Conservation (phyloP, 2,888 invertebrate species). For the Scotopteryx bipunctaria region DNA sequence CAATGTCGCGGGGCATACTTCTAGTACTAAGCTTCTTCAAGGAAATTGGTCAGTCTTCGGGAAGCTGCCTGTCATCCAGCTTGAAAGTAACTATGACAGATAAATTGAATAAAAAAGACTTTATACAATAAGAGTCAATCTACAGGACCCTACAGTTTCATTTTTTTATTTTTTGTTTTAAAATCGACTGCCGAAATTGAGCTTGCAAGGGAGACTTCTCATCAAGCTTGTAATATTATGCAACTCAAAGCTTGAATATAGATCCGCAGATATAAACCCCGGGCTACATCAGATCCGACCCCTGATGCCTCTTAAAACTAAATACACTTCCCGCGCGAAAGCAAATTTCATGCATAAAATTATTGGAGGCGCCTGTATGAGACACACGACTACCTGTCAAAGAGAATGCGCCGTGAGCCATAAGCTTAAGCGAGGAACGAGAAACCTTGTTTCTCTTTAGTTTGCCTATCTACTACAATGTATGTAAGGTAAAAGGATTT, state of each 20-base stretch:
- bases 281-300: constrained; percentile 42
- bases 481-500: no score
- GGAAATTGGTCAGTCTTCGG: no score
- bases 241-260: constrained; percentile 37
- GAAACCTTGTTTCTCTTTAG: no score
- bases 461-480: no score
- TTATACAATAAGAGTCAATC: no score
- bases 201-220: background rate
- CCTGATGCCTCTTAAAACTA: constrained; percentile 56
- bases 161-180: no score
- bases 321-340: constrained; percentile 60
- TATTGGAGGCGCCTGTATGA: constrained; percentile 65
- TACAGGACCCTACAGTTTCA: no score
- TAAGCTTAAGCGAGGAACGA: constrained; percentile 34
- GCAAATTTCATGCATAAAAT: constrained; percentile 79
- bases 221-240: constrained; percentile 23
- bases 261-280: constrained; percentile 38
- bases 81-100: no score
- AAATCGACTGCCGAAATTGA: background rate
- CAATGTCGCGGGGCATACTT: no score
- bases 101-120: background rate
- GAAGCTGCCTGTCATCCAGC: no score
- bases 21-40: no score
- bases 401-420: constrained; percentile 36
- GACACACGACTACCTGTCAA: constrained; percentile 65